Conservation (phyloP, 2,888 invertebrate genomes). For the Monoplex corrugatus region DNA sequence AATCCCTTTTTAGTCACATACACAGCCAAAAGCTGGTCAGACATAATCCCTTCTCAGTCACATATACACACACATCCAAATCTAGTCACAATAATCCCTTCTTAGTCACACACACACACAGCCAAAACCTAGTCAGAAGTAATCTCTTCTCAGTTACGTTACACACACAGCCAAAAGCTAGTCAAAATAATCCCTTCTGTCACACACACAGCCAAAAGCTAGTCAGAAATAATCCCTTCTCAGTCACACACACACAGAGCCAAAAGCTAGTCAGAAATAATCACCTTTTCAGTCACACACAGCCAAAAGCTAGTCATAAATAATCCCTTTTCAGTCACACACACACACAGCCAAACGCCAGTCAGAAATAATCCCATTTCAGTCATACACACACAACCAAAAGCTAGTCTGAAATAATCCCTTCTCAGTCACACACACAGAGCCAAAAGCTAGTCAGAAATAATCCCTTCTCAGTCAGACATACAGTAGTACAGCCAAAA, state of each 20-base stretch:
- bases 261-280: too few species aligned
- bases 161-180: neutral
- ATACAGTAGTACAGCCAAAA: neutral
- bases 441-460: neutral
- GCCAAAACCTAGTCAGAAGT: too few species aligned
- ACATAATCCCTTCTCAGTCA: neutral
- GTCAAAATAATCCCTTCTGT: too few species aligned
- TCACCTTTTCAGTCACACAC: neutral
- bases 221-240: neutral
- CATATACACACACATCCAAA: neutral
- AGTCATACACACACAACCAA: neutral
- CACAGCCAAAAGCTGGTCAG: neutral
- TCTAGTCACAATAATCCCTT: neutral
- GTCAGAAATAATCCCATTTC: too few species aligned
- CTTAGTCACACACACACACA: neutral
- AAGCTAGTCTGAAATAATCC: too few species aligned
- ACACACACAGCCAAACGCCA: neutral
- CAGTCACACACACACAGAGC: neutral
- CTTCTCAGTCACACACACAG: neutral
- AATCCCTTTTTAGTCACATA: neutral
- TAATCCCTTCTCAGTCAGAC: neutral
- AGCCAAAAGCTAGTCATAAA: neutral
- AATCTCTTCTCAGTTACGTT: too few species aligned
- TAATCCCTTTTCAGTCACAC: neutral
- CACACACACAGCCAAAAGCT: neutral